phyloP scores from a whole-genome alignment of 2,113 vertebrate species.

The Todiramphus chloris region DNA sequence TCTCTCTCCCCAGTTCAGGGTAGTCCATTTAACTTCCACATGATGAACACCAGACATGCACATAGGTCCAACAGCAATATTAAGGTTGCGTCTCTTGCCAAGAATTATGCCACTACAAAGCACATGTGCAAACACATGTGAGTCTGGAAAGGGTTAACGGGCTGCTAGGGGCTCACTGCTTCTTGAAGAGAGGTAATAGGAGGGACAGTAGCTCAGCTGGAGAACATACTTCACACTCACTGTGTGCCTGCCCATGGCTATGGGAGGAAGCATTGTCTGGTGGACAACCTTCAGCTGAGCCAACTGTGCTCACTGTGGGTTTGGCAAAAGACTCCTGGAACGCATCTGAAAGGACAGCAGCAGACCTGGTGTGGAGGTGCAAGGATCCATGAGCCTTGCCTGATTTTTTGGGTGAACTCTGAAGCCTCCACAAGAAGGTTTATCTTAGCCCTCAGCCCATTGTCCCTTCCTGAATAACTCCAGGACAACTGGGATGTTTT shows the following conservation, averaged over 20 bases:
- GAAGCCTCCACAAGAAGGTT: background rate
- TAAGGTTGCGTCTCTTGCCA: conserved; percentile 25
- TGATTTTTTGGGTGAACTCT: background rate
- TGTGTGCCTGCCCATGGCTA: background rate
- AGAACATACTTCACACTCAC: background rate
- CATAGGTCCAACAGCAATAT: conserved; percentile 22
- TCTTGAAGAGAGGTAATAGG: background rate
- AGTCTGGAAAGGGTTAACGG: conserved; percentile 45
- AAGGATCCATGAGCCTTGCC: background rate
- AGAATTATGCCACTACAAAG: conserved; percentile 34
- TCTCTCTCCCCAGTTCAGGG: conserved; percentile 5
- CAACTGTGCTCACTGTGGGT: background rate
- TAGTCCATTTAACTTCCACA: conserved; percentile 34
- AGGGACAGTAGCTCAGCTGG: background rate
- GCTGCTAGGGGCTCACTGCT: background rate
- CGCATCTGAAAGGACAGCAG: background rate
- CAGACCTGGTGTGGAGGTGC: background rate
- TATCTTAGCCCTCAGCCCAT: background rate
- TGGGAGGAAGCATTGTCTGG: fast-evolving
- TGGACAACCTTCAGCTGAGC: background rate
- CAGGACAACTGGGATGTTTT: background rate
- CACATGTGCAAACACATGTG: background rate
- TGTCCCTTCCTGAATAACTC: background rate
- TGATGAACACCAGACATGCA: conserved; percentile 59
- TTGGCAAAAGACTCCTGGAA: background rate